A percentile compares a stretch with the other conserved stretches of the same genome.
Evolutionary conservation across 2,113 vertebrate species (phyloP).

Genomic region (Silurus asotus): DNA sequence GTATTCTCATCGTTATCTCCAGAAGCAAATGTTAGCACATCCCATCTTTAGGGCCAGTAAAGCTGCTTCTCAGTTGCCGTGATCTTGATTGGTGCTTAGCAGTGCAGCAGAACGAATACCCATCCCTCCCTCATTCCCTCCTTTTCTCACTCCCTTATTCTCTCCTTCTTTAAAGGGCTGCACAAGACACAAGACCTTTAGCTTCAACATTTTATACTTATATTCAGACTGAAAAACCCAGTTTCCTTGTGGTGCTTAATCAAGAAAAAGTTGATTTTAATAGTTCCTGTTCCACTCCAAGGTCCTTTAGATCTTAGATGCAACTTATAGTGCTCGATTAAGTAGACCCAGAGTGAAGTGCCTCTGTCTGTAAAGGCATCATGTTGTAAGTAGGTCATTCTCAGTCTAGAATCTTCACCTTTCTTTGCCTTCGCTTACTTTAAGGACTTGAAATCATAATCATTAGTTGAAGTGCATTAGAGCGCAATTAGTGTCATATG

Average conservation of each 20-base stretch:
- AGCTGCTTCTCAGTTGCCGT: not conserved
- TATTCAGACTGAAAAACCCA: not conserved
- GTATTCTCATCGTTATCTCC: not conserved
- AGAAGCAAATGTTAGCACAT: not conserved
- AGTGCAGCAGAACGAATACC: not conserved
- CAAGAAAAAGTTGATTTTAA: not conserved
- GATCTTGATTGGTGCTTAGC: not conserved
- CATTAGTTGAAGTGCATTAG: not conserved
- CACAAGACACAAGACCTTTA: not conserved
- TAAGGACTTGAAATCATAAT: not conserved
- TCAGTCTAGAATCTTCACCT: not conserved
- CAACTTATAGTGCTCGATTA: not conserved
- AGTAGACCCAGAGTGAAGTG: conserved; percentile 26
- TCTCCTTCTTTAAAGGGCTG: not conserved
- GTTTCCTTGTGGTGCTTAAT: not conserved
- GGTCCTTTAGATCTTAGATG: not conserved
- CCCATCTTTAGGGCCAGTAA: not conserved
- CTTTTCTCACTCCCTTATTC: not conserved
- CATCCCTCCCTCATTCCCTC: not conserved
- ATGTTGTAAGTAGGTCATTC: not conserved
- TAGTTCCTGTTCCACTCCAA: not conserved
- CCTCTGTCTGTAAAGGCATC: conserved; percentile 13
- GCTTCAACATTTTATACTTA: not conserved
- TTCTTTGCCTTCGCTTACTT: not conserved
- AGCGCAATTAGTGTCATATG: not conserved